phyloP scores from a whole-genome alignment of 2,797 vertebrate genomes.

The Danionella dracula region DNA sequence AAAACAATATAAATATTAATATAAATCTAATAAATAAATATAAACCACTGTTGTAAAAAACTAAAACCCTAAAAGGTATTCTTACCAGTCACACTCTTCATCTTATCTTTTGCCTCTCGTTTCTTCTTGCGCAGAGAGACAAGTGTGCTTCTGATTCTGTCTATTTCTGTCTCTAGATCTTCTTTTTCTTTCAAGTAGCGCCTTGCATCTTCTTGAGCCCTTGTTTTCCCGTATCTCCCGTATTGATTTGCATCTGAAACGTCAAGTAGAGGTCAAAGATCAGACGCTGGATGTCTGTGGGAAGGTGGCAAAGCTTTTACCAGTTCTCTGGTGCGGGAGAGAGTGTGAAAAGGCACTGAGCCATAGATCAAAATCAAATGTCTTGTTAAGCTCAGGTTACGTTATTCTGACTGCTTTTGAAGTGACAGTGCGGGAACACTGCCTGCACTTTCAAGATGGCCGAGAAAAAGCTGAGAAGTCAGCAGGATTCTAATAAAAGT shows the following conservation, averaged over 20 bases:
- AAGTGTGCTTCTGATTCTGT: conserved; percentile 75
- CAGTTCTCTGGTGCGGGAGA: conserved; percentile 4
- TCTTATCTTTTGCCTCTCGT: conserved; percentile 77
- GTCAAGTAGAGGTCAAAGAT: conserved; percentile 35
- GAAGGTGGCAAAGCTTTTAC: conserved; percentile 34
- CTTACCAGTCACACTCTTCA: conserved; percentile 76
- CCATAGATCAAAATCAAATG: conserved; percentile 18
- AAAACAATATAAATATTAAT: no score
- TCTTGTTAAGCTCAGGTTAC: conserved; percentile 34
- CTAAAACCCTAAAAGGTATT: background rate
- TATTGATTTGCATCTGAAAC: conserved; percentile 85
- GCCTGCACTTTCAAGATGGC: background rate
- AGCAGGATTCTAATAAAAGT: conserved; percentile 14
- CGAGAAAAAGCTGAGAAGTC: background rate
- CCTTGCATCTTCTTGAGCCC: conserved; percentile 90
- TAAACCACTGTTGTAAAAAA: no score
- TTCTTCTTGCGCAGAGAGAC: conserved; percentile 79
- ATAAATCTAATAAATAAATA: no score
- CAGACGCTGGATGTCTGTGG: conserved; percentile 14
- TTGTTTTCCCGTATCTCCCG: conserved; percentile 87
- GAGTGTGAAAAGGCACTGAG: conserved; percentile 3
- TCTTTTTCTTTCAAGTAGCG: conserved; percentile 86
- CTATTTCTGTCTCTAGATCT: conserved; percentile 87
- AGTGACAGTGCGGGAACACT: conserved; percentile 19
- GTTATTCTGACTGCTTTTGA: conserved; percentile 20